These are phyloP conservation scores for Beroe forskalii DNA, from an alignment of 37 sponge, comb jelly and placozoan species.

Conservation along the genomic window DNA sequence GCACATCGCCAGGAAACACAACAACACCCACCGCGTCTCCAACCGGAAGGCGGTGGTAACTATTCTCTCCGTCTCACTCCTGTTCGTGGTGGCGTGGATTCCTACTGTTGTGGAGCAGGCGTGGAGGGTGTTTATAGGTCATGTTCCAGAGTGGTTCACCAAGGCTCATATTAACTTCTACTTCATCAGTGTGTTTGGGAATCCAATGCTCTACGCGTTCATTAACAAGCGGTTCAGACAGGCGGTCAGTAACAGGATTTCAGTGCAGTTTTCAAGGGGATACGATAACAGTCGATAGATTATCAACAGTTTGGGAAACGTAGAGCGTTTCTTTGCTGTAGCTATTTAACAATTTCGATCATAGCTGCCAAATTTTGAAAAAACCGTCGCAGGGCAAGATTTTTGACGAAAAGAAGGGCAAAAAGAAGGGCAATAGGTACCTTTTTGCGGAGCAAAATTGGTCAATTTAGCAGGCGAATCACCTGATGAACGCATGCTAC, in stretches of 20 bases:
- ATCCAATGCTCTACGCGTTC: slow-evolving; percentile 23
- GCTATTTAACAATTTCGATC: no score
- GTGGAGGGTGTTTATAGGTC: neutral
- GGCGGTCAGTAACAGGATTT: neutral
- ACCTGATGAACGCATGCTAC: no score
- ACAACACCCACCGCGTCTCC: neutral
- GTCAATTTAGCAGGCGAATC: no score
- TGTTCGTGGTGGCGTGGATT: neutral
- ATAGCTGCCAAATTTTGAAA: no score
- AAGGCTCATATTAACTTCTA: slow-evolving; percentile 51
- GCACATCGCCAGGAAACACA: neutral
- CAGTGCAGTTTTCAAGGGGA: no score
- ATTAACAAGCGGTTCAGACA: slow-evolving; percentile 30
- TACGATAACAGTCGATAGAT: no score
- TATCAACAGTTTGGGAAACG: no score
- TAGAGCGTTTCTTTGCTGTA: no score
- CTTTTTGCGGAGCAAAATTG: no score
- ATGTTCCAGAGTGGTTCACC: slow-evolving; percentile 4
- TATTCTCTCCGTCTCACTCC: slow-evolving; percentile 25
- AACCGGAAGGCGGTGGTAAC: neutral
- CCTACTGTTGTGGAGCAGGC: slow-evolving; percentile 18
- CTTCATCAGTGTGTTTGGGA: slow-evolving; percentile 47
- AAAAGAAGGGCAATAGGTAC: no score
- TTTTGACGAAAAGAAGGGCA: no score
- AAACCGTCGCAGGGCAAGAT: no score